Base-by-base conservation (phyloP, 2,888 invertebrate genomes). In the Cryptocephalus primarius region DNA sequence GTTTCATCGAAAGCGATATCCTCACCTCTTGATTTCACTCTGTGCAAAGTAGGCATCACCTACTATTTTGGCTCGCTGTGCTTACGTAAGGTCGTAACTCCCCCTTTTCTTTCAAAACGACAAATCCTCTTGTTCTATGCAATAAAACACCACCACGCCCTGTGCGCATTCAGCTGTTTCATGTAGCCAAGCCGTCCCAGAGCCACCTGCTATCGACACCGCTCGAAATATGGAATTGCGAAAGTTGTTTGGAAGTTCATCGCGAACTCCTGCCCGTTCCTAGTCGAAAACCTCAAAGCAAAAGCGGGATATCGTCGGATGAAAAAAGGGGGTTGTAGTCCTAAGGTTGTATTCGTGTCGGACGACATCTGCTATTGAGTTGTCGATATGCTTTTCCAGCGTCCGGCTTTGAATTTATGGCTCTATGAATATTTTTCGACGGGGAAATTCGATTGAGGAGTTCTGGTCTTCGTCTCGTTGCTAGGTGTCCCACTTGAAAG, bases 341-440 rank as follows among this genome's bases (percentile, higher is more conserved):
- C 36, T 36, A 39, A 45, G 43, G 48, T 50, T 48, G 44, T 48
- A 52, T 47, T 36, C 11, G 36, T 36, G 11, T 36, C 36, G 36
- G 36, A 34, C 49, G 49, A 43, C 55, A 52, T 47, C 55, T 55
- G 55, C 46, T 48, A 44, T 50, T 54, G 55, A 55, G 53, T 55
- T 54, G 54, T 54, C 12, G 12, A 11, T 36, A 36, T 36, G 36
- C 11, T 36, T 36, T 36, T n/a, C 36, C 12, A 12, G 36, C 36
- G 36, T 11, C 22, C 22, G 22, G 22, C 22, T 22, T 22, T 22
- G 22, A 22, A 22, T 22, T 22, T 22, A 22, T 22, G 22, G 22
- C 22, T 22, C 22, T 22, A 22, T 22, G 22, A 22, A 22, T 22
- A 22, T 22, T 22, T 22, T 22, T 22, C 22, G 22, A 22, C 22